phyloP scores from a whole-genome alignment of 2,797 vertebrate genomes.

The Nannoperca australis region DNA sequence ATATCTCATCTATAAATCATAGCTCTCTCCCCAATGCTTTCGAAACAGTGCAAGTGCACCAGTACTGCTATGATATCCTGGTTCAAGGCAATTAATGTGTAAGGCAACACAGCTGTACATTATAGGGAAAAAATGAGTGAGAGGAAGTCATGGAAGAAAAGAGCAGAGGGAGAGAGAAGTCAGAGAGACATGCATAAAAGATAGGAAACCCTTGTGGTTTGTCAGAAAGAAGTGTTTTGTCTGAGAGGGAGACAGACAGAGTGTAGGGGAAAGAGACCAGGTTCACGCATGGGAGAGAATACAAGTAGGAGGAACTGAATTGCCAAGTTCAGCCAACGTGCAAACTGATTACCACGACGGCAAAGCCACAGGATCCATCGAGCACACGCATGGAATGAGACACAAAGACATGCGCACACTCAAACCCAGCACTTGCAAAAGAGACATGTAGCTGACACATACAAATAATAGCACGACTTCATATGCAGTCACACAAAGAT shows the following conservation, averaged over 20 bases:
- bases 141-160: conserved; percentile 58
- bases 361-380: conserved; percentile 76
- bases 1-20: conserved; percentile 65
- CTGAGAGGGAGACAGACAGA: conserved; percentile 58
- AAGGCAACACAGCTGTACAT: conserved; percentile 71
- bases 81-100: conserved; percentile 74
- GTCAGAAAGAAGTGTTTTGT: conserved; percentile 74
- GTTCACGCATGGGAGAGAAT: conserved; percentile 81
- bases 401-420: conserved; percentile 60
- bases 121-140: conserved; percentile 56
- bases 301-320: conserved; percentile 85
- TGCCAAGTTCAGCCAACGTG: conserved; percentile 85
- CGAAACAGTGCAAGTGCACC: conserved; percentile 59
- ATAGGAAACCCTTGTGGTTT: conserved; percentile 76
- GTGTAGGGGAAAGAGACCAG: conserved; percentile 49
- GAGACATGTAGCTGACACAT: conserved; percentile 63
- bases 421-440: conserved; percentile 56
- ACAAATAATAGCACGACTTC: conserved; percentile 65
- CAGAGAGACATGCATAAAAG: conserved; percentile 78
- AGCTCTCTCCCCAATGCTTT: conserved; percentile 33
- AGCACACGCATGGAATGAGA: conserved; percentile 58
- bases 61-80: conserved; percentile 61
- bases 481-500: conserved; percentile 57
- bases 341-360: conserved; percentile 84
- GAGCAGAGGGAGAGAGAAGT: conserved; percentile 46